Base-by-base conservation (phyloP, 2,797 vertebrate species). In the Clarias laeviceps region DNA sequence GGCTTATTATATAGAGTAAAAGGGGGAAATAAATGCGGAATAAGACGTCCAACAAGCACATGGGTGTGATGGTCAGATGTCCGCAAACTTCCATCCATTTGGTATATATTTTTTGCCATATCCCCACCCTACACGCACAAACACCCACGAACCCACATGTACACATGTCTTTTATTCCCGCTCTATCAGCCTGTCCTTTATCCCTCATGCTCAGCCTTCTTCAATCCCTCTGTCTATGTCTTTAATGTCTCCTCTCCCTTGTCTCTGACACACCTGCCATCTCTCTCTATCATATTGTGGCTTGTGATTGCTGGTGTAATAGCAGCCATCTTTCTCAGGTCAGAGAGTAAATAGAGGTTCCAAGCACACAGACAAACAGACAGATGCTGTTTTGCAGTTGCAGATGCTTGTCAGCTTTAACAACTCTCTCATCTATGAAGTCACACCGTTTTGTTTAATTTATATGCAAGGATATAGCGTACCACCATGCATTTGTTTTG, bases 341-440 rank as follows among this genome's bases (percentile, higher is more conserved):
- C 72, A 87, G 82, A 82, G 78, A 82, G 86, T 89, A 86, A 87
- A 84, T 82, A 54, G 54, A 73, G 73, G 83, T 68, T 84, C 83
- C 73, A 64, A 37, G 85, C 69, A 74, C 84, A 87, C 69, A 86
- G 83, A 82, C 82, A 82, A 86, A 87, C 68, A 84, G 69, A 88
- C 65, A 66, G 59, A 72, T 65, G 54, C 85, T 76, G 34, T 83
- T 66, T 80, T 66, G 79, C 22, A 17, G n/a, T 74, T 82, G 29
- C 62, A 24, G 18, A 29, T 45, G 45, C 29, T n/a, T 79, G 73
- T 24, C 17, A 37, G 57, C 32, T 50, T 70, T 61, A 29, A 54
- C 29, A 62, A 7, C 57, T 37, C 20, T 29, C 79, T 50, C n/a
- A 1, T 22, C n/a, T 22, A 32, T 22, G 66, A 81, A 79, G 14